Evolutionary conservation across 2,888 invertebrate species (phyloP).

Genomic region (Drosophila melanosoma): DNA sequence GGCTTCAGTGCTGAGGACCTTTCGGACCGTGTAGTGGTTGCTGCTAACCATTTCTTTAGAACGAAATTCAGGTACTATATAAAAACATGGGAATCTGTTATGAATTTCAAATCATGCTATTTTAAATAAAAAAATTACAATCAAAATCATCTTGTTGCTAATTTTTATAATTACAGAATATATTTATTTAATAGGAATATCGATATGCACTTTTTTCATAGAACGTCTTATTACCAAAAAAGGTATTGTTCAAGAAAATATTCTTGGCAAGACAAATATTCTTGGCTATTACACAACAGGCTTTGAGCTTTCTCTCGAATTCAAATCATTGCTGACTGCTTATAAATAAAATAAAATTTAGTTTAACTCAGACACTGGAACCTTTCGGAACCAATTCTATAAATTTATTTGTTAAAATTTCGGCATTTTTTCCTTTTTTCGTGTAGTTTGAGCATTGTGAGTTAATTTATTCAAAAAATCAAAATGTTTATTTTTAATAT

Average conservation of each 20-base stretch:
- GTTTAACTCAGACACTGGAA: slow-evolving; percentile 11
- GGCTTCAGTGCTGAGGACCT: slow-evolving; percentile 10
- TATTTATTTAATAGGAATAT: neutral
- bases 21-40: slow-evolving; percentile 3
- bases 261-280: too few species aligned
- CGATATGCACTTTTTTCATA: neutral
- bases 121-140: neutral
- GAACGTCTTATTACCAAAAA: neutral
- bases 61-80: slow-evolving; percentile 7
- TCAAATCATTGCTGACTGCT: too few species aligned
- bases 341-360: neutral
- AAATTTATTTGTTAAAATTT: slow-evolving; percentile 27
- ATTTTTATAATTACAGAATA: neutral
- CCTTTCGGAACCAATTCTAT: slow-evolving; percentile 22
- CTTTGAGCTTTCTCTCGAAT: slow-evolving; percentile 4
- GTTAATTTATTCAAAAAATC: neutral
- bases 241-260: neutral
- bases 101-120: neutral
- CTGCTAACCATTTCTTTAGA: slow-evolving; percentile 16
- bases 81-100: neutral
- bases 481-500: neutral
- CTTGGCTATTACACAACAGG: slow-evolving; percentile 2
- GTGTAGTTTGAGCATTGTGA: slow-evolving; percentile 24
- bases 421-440: slow-evolving; percentile 33
- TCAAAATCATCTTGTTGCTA: neutral